phyloP scores from a whole-genome alignment of 2,113 vertebrate species.

The Coregonus clupeaformis region DNA sequence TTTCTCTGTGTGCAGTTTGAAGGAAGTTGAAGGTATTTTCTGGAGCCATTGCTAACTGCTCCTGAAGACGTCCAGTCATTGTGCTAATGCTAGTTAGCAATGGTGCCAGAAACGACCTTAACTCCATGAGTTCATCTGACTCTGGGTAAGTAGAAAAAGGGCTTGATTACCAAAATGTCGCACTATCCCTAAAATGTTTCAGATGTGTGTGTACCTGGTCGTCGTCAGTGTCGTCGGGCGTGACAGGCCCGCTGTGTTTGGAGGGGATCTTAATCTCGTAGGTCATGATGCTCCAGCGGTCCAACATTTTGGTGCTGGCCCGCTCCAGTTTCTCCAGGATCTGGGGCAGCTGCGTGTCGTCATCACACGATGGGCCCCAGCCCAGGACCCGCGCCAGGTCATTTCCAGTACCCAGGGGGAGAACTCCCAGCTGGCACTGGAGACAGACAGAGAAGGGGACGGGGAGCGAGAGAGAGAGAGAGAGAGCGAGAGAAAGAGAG shows the following conservation, averaged over 20 bases:
- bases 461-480: too few relatives aligned
- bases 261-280: constrained; percentile 95
- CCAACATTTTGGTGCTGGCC: constrained; percentile 97
- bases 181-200: too few relatives aligned
- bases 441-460: constrained; percentile 28
- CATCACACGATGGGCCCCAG: constrained; percentile 94
- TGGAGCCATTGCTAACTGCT: too few relatives aligned
- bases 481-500: too few relatives aligned
- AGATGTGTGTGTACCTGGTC: constrained; percentile 78
- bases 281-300: constrained; percentile 99
- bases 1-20: too few relatives aligned
- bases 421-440: constrained; percentile 94
- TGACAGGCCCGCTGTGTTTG: constrained; percentile 85
- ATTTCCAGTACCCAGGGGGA: constrained; percentile 94
- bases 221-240: constrained; percentile 82
- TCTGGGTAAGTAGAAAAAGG: too few relatives aligned
- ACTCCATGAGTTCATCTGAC: too few relatives aligned
- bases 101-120: too few relatives aligned
- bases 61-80: too few relatives aligned
- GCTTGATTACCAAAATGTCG: too few relatives aligned
- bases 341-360: constrained; percentile 95
- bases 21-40: too few relatives aligned
- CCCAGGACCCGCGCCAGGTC: constrained; percentile 96
- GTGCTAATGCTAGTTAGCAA: too few relatives aligned
- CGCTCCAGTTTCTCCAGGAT: constrained; percentile 95